Conservation (phyloP, 2,888 invertebrate genomes). For the Agrotis segetum region DNA sequence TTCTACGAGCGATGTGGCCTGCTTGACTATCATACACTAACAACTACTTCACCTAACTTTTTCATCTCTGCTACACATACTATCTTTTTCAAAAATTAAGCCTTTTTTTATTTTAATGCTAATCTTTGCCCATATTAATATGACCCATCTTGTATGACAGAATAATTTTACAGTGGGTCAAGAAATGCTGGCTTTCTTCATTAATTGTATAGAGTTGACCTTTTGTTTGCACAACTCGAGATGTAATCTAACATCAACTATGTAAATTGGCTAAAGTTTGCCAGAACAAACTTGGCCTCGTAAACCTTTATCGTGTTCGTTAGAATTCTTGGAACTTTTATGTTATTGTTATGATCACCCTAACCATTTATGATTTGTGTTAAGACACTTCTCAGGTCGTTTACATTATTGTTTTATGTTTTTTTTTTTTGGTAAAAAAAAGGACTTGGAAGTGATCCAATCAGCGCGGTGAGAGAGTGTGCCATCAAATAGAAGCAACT, state of each 20-base stretch:
- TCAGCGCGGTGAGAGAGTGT: too few species aligned
- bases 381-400: conserved; percentile 6
- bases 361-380: conserved; percentile 36
- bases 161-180: too few species aligned
- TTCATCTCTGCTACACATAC: too few species aligned
- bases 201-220: not conserved
- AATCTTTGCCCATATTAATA: too few species aligned
- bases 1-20: too few species aligned
- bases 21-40: too few species aligned
- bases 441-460: too few species aligned
- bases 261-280: conserved; percentile 65
- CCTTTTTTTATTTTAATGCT: too few species aligned
- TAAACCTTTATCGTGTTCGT: conserved; percentile 65
- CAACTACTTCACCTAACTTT: too few species aligned
- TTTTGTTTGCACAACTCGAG: not conserved
- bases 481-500: too few species aligned
- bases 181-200: not conserved
- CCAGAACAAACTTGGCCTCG: conserved; percentile 56
- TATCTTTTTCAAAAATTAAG: too few species aligned
- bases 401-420: conserved; percentile 2
- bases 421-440: not conserved
- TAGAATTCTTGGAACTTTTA: conserved; percentile 57
- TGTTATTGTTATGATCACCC: conserved; percentile 61
- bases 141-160: too few species aligned
- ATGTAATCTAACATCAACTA: conserved; percentile 62